Base-by-base conservation (phyloP, 1,140 invertebrate genomes). In the Procambarus clarkii region DNA sequence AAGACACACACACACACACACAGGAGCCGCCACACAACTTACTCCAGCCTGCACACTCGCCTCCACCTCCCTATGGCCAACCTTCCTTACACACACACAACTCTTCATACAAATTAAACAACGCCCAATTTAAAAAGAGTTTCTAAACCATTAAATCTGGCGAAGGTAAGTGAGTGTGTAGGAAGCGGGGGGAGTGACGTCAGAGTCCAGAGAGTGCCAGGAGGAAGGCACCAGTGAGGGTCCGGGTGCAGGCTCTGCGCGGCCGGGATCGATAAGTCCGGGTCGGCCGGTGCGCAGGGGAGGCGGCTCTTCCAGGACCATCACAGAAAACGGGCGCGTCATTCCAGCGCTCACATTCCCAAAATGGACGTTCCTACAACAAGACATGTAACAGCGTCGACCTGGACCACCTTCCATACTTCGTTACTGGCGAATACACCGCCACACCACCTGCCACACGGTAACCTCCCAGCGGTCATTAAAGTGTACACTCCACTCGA, bases 321-420 rank as follows among this genome's bases (percentile, higher is more conserved):
- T 80, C 50, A 80, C 78, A 80, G 78, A 80, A 80, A 80, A 80
- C 78, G 78, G 78, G 50, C 78, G 21, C 78, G 50, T 80, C 78
- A 80, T 48, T 48, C 45, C 78, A 54, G 78, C 9, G 46, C 45
- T 46, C 4, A 54, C 78, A 80, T 18, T 80, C 34, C n/a, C 34
- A 80, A 80, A 80, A 80, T 80, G 78, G 78, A 11, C 78, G 69
- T 8, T 11, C 24, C 69, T 34, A 74, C 24, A 74, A 9, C 69
- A 74, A 74, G n/a, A 74, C 69, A 34, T 34, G 8, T 9, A 34
- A n/a, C 69, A 15, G 50, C 13, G 50, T 7, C 50, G 34, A 69
- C 3, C 11, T 3, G 3, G 18, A 15, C 21, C 69, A 2, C 5
- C 69, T 8, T 21, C 24, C 24, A 9, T 11, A 24, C 69, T 34